Base-by-base conservation (phyloP, 1,140 invertebrate species). In the Vollenhovia emeryi region DNA sequence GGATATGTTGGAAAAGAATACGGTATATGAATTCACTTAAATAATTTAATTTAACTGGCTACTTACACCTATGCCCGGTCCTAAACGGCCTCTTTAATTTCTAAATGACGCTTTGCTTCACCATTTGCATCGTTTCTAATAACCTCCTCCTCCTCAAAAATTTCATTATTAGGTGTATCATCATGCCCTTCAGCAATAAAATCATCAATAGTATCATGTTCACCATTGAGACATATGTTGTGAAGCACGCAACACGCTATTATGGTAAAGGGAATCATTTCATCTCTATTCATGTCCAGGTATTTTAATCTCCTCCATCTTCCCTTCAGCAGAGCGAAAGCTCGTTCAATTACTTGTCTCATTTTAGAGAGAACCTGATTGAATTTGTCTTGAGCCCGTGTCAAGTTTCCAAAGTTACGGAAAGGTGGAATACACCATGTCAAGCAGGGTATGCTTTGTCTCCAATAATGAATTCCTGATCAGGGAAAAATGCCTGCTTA, bases 391-490 rank as follows among this genome's bases (percentile, higher is more conserved):
- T 69, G 24, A 2, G 66, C 24, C 43, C 48, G 24, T 36, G 36
- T 40, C 36, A 40, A 40, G 36, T 40, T 40, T 40, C 36, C 5
- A 40, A 40, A 40, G 36, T 40, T 40, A 40, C 36, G 36, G 6
- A 40, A 40, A 40, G 36, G 36, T 7, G 5, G 36, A 68, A 68
- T 68, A 68, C 66, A 68, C 66, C 66, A 68, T 9, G 66, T 68
- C 48, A 68, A 48, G 2, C 71, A 43, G 48, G 50, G 2, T 55
- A 74, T 45, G 52, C 66, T 24, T 68, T 68, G 2, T 74, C 48
- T 11, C 71, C 33, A 74, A 74, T 55, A 57, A 74, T 57, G 21
- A 36, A 55, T 55, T 74, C 50, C 21, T 33, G 50, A 74, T 57
- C 24, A 0, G 36, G 36, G 36, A 55, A 74, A 3, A 11, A 57